A percentile compares a stretch with the other conserved stretches of the same genome.
phyloP scores from a whole-genome alignment of 2,113 vertebrate species.

The Mesitornis unicolor region DNA sequence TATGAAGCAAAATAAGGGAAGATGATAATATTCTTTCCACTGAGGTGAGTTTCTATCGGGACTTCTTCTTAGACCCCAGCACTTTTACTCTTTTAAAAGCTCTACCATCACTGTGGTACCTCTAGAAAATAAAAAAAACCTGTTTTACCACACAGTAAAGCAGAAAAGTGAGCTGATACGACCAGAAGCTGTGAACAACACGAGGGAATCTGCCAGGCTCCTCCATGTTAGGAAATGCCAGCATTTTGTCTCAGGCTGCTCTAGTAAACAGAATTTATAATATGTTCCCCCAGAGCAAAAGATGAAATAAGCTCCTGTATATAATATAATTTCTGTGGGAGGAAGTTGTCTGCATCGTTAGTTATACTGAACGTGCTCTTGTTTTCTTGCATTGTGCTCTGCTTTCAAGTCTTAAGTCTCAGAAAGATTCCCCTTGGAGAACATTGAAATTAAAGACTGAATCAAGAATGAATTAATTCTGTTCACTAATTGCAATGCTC shows the following conservation, averaged over 20 bases:
- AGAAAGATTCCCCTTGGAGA: conserved; percentile 36
- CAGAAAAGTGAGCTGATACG: not conserved
- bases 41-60: not conserved
- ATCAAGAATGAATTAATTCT: conserved; percentile 45
- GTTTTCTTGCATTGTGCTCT: conserved; percentile 13
- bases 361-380: not conserved
- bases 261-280: conserved; percentile 49
- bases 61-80: not conserved
- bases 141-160: not conserved
- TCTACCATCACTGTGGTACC: not conserved
- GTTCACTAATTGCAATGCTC: conserved; percentile 24
- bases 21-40: not conserved
- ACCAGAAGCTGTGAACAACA: not conserved
- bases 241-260: conserved; percentile 29
- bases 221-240: conserved; percentile 2
- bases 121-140: no score
- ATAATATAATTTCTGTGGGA: conserved; percentile 31
- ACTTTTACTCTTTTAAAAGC: not conserved
- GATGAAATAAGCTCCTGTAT: conserved; percentile 31
- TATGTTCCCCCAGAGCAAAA: not conserved
- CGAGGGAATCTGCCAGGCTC: not conserved
- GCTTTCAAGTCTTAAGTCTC: conserved; percentile 27
- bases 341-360: conserved; percentile 42
- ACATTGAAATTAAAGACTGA: conserved; percentile 32
- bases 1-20: not conserved